Evolutionary conservation across 2,113 vertebrate genomes (phyloP), one percentile per base, ranked within the genome.

Genomic region (Chitala chitala): DNA sequence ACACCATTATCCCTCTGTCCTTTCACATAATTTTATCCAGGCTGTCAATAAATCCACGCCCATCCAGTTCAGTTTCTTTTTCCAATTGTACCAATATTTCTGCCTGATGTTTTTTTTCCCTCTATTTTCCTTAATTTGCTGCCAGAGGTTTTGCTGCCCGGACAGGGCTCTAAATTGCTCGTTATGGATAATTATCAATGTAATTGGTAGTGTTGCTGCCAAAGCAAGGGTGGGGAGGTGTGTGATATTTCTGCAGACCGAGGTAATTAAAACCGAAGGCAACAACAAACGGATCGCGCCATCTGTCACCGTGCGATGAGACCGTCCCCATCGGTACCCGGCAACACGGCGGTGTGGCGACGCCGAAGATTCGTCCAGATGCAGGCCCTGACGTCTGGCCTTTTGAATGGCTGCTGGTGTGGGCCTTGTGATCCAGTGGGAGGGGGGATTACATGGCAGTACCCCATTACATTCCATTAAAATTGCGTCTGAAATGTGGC

Each of bases 221-320:
- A 69, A n/a, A 26, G 64, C 2, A 2, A 22, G 22, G 3, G 48
- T 22, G 29, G 9, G 72, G 40, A 24, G 42, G 40, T n/a, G n/a
- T n/a, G n/a, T 56, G 3, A 20, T 72, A 54, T 59, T 40, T 59
- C 33, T 31, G 54, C 55, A 31, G 22, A 46, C 58, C 36, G 72
- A 29, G 71, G 72, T 73, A 61, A 73, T 48, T 73, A 73, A 73
- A 73, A 73, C 55, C 71, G 61, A 46, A 61, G 71, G 55, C 71
- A 61, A 61, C 40, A 46, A 73, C 22, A 69, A 54, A 36, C 22
- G 46, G 29, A 65, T 4, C 44, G 44, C 4, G 29, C 72, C 72
- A 74, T 65, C 72, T 74, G 59, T 42, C 59, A 26, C 15, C 26
- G 9, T 55, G 31, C 22, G 51, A 53, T 13, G 33, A 40, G 15